Percentiles rank a stretch among this genome's conserved stretches.
These are phyloP conservation scores for Aphelinus certus DNA, from an alignment of 1,140 invertebrate species.

Conservation along the genomic window DNA sequence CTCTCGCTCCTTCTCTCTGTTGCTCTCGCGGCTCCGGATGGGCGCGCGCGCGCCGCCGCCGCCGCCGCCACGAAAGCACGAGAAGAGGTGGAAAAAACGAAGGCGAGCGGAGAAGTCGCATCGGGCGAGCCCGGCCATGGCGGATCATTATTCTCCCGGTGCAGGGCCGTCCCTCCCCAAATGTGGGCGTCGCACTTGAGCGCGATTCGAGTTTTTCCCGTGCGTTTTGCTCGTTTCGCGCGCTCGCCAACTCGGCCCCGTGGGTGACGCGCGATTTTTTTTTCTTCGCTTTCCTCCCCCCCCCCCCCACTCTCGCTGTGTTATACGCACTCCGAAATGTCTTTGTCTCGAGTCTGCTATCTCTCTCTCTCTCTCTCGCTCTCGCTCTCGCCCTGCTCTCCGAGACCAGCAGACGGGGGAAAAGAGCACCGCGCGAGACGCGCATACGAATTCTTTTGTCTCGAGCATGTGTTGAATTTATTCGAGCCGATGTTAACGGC, in stretches of 20 bases:
- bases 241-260: background rate
- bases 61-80: background rate
- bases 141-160: constrained; percentile 20
- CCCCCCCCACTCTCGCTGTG: background rate
- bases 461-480: background rate
- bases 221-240: constrained; percentile 8
- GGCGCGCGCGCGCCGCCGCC: background rate
- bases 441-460: constrained; percentile 9
- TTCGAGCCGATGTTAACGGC: background rate
- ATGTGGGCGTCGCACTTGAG: constrained; percentile 32
- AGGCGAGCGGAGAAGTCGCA: background rate
- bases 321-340: background rate
- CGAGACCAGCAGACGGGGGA: background rate
- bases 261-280: background rate
- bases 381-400: background rate
- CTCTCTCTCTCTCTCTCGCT: too few relatives aligned
- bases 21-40: constrained; percentile 10
- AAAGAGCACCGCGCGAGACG: too few relatives aligned
- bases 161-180: constrained; percentile 13
- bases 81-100: constrained; percentile 3
- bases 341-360: constrained; percentile 3
- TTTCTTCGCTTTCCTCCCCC: background rate
- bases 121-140: constrained; percentile 31
- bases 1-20: constrained; percentile 36
- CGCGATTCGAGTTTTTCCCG: background rate